Base-by-base conservation (phyloP, 2,113 vertebrate species). In the Heterotis niloticus region DNA sequence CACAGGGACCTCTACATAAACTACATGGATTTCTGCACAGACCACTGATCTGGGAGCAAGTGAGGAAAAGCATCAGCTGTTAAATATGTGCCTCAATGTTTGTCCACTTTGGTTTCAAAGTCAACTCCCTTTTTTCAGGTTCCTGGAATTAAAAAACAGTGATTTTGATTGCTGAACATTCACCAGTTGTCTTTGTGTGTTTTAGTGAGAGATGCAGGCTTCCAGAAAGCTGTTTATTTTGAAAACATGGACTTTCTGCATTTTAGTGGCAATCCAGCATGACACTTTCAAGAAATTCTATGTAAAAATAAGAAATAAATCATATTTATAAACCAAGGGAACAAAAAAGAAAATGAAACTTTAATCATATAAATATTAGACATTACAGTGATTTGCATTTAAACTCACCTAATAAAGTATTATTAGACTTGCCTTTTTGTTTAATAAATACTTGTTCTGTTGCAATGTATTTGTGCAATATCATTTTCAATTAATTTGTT, bases 31-130 rank as follows among this genome's bases (percentile, higher is more conserved):
- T n/a, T 16, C 52, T 23, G n/a, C 9, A 28, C 34, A n/a, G 24
- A 51, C 23, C 12, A 44, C 3, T 44, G 34, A n/a, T n/a, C n/a
- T n/a, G n/a, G n/a, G 4, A 75, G 73, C 28, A 7, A 7, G 5
- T 62, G 14, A 75, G 57, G 34, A 94, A 69, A 85, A 94, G 86
- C 90, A 95, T 86, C 90, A 89, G 81, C 90, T 95, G 88, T 92
- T 93, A 79, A 85, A 93, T 88, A 89, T 91, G 90, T 94, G 94
- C 82, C 23, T 78, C 65, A 69, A 77, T 51, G 52, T 66, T 77
- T 57, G 57, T 82, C 79, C 83, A 81, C 82, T 82, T 80, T 83
- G 44, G 52, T n/a, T 85, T 83, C 83, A 82, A 81, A 64, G 79
- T 77, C 69, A 75, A 80, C 84, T 85, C 51, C 83, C 57, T 81